A percentile compares a stretch with the other conserved stretches of the same genome.
Conservation (phyloP, 2,888 invertebrate genomes). For the Heliconius charithonia region DNA sequence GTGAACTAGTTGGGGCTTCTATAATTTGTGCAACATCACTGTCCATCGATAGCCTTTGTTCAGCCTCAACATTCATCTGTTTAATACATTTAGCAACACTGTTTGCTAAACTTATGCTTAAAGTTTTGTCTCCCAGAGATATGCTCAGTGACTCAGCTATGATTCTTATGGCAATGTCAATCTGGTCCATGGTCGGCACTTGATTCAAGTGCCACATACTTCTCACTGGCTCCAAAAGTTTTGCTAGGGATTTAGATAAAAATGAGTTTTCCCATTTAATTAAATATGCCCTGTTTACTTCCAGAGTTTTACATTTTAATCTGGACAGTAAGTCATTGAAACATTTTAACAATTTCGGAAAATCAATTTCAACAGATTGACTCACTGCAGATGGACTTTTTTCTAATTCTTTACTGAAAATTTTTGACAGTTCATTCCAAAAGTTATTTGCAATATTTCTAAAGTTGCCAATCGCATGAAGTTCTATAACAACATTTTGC, state of each 20-base stretch:
- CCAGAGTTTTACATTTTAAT: conserved; percentile 85
- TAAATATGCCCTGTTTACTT: conserved; percentile 84
- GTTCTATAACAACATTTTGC: conserved; percentile 78
- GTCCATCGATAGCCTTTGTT: conserved; percentile 90
- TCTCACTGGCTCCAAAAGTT: conserved; percentile 92
- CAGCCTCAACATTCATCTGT: conserved; percentile 92
- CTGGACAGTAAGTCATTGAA: conserved; percentile 90
- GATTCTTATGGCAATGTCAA: conserved; percentile 88
- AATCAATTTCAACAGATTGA: conserved; percentile 94
- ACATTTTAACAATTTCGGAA: conserved; percentile 91
- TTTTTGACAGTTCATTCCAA: conserved; percentile 82
- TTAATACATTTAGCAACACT: conserved; percentile 93
- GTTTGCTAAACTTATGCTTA: conserved; percentile 90
- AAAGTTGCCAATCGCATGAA: conserved; percentile 80
- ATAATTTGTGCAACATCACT: conserved; percentile 80
- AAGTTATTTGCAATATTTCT: conserved; percentile 80
- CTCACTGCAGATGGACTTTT: conserved; percentile 85
- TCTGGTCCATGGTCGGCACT: conserved; percentile 89
- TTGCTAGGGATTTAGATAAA: conserved; percentile 91
- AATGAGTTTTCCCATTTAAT: conserved; percentile 93
- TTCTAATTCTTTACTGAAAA: conserved; percentile 79
- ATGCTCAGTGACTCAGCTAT: conserved; percentile 91
- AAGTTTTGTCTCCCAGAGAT: conserved; percentile 91
- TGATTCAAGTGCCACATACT: conserved; percentile 89
- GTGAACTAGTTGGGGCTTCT: conserved; percentile 89